Conservation (phyloP, 2,888 invertebrate species). For the Incurvaria masculella region DNA sequence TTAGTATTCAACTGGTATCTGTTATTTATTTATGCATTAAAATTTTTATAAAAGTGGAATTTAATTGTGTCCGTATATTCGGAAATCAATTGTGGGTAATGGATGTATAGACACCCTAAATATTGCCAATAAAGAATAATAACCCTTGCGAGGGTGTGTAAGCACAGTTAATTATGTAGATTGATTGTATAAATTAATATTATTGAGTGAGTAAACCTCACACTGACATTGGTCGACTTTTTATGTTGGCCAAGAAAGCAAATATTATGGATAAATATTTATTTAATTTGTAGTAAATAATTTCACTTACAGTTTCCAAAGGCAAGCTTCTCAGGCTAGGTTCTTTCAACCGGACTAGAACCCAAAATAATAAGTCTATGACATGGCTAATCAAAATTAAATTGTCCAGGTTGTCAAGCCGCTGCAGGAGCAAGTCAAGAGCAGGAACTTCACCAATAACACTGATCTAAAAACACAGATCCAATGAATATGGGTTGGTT, state of each 20-base stretch:
- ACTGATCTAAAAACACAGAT: constrained; percentile 38
- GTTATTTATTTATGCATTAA: too few species aligned
- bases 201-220: neutral
- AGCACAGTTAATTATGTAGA: neutral
- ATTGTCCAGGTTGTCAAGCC: constrained; percentile 44
- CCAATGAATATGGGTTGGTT: neutral
- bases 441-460: constrained; percentile 57
- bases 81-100: too few species aligned
- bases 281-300: constrained; percentile 1
- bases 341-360: constrained; percentile 60
- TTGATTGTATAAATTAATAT: neutral
- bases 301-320: constrained; percentile 43
- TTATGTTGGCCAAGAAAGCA: constrained; percentile 2
- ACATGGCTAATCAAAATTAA: constrained; percentile 44
- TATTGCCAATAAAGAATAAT: neutral
- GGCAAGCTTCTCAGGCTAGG: constrained; percentile 57
- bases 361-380: constrained; percentile 64
- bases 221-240: neutral
- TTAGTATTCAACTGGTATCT: too few species aligned
- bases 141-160: neutral
- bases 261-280: neutral
- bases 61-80: too few species aligned
- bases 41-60: too few species aligned
- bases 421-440: constrained; percentile 46
- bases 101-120: too few species aligned